Base-by-base conservation (phyloP, 2,888 invertebrate species). In the Gandaritis pyraliata region DNA sequence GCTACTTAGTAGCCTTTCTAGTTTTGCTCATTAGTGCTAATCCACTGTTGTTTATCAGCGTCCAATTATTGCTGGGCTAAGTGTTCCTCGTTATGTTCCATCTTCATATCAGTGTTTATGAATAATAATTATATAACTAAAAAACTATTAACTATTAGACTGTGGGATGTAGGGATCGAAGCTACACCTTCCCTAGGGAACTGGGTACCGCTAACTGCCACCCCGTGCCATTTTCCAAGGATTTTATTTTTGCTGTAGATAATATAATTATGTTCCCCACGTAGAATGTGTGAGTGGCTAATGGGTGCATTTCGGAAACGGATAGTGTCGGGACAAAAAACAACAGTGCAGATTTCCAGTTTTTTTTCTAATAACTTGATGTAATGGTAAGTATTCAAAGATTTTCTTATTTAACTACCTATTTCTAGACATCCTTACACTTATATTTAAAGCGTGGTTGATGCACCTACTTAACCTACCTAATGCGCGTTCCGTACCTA, bases 1-100 rank as follows among this genome's bases (percentile, higher is more conserved):
- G 3, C 16, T 43, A 10, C 16, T 43, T 43, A 10, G 7, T 38
- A 16, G 11, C 39, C 43, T 29, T 43, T 47, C n/a, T 23, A 33
- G 41, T 39, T 54, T 29, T 13, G 30, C 13, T 55, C 41, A 43
- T 61, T 18, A 56, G 29, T 33, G 50, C n/a, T 52, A 61, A 58
- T 53, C 46, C 52, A 7, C 10, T 56, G 38, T 47, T 62, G 54
- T 65, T 61, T 58, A 55, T 48, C 12, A 43, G 6, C 12, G 18
- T 16, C 11, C 11, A 16, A 41, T 52, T 7, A 33, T 29, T 47
- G 30, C 4, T 39, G 12, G 41, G 39, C 18, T 36, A 54, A 54
- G n/a, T 16, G 13, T 43, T 13, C 13, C 18, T 12, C 30, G 7
- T 36, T 49, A 30, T 30, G 18, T 0, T 5, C 7, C 18, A 23